phyloP scores from a whole-genome alignment of 2,797 vertebrate species.

The Eutrigla gurnardus region DNA sequence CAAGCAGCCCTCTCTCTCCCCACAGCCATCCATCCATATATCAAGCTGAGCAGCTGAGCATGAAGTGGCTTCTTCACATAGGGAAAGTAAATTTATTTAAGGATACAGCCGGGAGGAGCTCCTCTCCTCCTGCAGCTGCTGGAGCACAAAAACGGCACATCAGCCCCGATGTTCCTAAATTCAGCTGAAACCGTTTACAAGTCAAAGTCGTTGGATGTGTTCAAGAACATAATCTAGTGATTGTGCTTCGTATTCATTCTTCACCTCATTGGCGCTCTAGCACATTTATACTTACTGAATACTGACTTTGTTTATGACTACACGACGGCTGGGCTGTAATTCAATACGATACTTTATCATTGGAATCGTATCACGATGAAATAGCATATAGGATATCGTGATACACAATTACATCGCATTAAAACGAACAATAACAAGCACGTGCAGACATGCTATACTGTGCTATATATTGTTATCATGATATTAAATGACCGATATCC shows the following conservation, averaged over 20 bases:
- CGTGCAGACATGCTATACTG: too few species aligned
- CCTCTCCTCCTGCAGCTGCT: constrained; percentile 41
- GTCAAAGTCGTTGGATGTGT: neutral
- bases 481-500: too few species aligned
- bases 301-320: neutral
- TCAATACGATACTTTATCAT: too few species aligned
- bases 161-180: neutral
- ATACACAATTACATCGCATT: too few species aligned
- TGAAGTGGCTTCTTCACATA: constrained; percentile 64
- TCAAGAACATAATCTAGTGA: neutral
- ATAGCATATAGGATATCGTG: too few species aligned
- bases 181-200: neutral
- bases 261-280: neutral
- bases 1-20: constrained; percentile 3
- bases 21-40: constrained; percentile 43
- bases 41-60: constrained; percentile 51
- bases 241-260: neutral
- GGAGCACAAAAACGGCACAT: constrained; percentile 9
- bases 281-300: neutral
- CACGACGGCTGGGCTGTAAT: too few species aligned
- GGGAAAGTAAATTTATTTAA: constrained; percentile 70
- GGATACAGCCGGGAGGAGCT: constrained; percentile 39
- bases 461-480: too few species aligned
- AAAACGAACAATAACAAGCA: too few species aligned
- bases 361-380: too few species aligned